Evolutionary conservation across 1,140 invertebrate species (phyloP).

Genomic region (Sycophaga agraensis): DNA sequence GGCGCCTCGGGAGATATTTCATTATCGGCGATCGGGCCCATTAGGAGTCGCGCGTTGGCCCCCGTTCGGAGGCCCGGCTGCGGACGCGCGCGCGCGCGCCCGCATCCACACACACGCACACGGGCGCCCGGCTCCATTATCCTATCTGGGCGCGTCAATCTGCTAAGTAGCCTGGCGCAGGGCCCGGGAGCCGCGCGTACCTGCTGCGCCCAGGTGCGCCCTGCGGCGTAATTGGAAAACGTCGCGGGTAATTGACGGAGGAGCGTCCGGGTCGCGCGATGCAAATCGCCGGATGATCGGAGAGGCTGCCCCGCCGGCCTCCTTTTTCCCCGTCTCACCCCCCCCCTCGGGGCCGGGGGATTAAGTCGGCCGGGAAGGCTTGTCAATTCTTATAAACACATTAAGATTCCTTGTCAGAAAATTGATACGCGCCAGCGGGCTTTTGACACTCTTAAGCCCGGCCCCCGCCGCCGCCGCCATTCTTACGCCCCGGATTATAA

Average conservation of each 20-base stretch:
- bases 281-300: neutral
- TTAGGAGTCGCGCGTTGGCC: constrained; percentile 3
- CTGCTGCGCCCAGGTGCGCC: neutral
- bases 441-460: constrained; percentile 22
- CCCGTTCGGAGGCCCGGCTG: neutral
- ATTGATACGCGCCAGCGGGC: constrained; percentile 1
- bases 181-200: too few relatives aligned
- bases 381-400: constrained; percentile 26
- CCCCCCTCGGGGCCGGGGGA: too few relatives aligned
- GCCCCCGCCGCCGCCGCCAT: too few relatives aligned
- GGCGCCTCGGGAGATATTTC: constrained; percentile 12
- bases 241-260: neutral
- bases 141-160: constrained; percentile 50
- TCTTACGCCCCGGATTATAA: too few relatives aligned
- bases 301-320: neutral
- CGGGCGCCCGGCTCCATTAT: constrained; percentile 42
- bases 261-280: too few relatives aligned
- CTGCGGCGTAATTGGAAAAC: neutral
- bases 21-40: constrained; percentile 16
- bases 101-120: constrained; percentile 9
- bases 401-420: constrained; percentile 16
- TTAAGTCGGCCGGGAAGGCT: neutral
- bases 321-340: neutral
- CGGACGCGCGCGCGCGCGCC: neutral
- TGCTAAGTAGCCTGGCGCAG: constrained; percentile 51